Evolutionary conservation across 2,888 invertebrate genomes (phyloP), one percentile per base, ranked within the genome.

Genomic region (Ophonus ardosiacus): DNA sequence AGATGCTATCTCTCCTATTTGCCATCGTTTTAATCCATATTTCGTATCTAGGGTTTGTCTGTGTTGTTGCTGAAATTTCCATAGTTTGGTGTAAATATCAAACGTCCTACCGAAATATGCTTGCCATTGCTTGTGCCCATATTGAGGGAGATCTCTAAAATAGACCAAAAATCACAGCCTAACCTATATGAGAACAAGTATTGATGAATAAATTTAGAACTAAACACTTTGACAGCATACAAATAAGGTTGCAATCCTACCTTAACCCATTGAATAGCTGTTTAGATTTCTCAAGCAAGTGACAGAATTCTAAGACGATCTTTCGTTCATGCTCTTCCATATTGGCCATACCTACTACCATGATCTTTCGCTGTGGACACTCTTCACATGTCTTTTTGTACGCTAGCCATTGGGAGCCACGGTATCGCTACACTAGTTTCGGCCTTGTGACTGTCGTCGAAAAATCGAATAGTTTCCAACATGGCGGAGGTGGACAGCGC

Each of bases 61-160:
- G 92, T 99, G 98, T 90, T 98, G 98, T 91, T 99, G 98, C 92
- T 99, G 99, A 91, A 98, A 99, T 92, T 98, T 98, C 99, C 99
- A 99, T 85, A 99, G 93, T 92, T 98, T 98, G 43, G 98, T 98
- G 92, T 98, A 99, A 85, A 98, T 97, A 92, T 99, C 99, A 92
- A 99, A 99, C 31, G 98, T 98, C 88, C 98, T 94, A 21, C 98
- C 98, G 91, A 99, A 99, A 91, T 99, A 98, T 13, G 97, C 96
- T 92, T 98, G 98, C 98, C 98, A 99, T 91, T 98, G 98, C 90
- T 97, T 98, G 92, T 98, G 98, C 15, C 98, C 98, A 92, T 98
- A 98, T 91, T 98, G 98, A 57, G 99, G 98, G 88, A 99, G 93
- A 92, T 98, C 98, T 90, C 98, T 98, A 92, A n/a, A 92, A 92